Conservation (phyloP, 2,888 invertebrate genomes). For the Timema podura region DNA sequence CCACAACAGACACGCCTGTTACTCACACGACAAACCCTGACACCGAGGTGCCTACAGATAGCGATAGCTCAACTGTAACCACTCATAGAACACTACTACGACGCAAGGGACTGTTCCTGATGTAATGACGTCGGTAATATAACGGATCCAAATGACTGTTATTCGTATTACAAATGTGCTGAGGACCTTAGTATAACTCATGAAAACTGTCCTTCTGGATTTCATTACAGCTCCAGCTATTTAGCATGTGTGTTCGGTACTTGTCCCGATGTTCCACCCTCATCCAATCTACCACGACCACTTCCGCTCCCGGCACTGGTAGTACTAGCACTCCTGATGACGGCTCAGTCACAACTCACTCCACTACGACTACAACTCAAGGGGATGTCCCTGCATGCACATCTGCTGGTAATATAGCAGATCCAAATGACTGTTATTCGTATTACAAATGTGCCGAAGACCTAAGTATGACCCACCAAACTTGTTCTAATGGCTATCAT, state of each 20-base stretch:
- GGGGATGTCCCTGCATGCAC: background rate
- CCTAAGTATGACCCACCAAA: background rate
- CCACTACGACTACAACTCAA: background rate
- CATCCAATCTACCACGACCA: too few relatives aligned
- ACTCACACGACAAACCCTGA: too few relatives aligned
- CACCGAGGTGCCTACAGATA: too few relatives aligned
- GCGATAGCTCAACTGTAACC: too few relatives aligned
- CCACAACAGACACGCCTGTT: background rate
- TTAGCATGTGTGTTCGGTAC: background rate
- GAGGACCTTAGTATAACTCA: background rate
- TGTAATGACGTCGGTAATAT: background rate
- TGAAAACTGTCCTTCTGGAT: background rate
- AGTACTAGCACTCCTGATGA: too few relatives aligned
- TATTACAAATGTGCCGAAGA: slow-evolving; percentile 1
- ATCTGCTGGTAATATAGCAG: background rate
- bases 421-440: slow-evolving; percentile 2
- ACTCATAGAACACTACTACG: too few relatives aligned
- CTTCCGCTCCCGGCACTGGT: too few relatives aligned
- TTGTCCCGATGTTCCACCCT: background rate
- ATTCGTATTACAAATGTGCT: slow-evolving; percentile 4
- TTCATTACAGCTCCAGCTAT: background rate
- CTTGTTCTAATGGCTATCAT: background rate
- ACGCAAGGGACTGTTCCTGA: background rate
- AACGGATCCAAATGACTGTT: background rate
- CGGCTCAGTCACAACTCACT: too few relatives aligned